A percentile compares a stretch with the other conserved stretches of the same genome.
These are phyloP conservation scores for Drosophila meridionalis DNA, from an alignment of 2,888 invertebrate genomes.

Conservation along the genomic window DNA sequence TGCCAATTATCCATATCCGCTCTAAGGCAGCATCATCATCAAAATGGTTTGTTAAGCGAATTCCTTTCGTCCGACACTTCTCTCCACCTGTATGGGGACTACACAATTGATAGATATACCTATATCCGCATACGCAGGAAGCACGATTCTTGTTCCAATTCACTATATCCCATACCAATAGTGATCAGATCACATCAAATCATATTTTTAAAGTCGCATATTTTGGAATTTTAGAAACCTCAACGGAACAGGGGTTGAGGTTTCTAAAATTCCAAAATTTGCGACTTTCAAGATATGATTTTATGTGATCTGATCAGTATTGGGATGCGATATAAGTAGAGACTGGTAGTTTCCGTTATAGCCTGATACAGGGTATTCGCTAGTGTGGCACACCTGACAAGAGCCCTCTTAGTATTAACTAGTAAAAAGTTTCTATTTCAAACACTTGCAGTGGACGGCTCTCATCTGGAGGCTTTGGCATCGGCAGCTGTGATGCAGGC, in stretches of 20 bases:
- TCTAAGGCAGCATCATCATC: constrained; percentile 32
- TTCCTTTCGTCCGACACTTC: not conserved
- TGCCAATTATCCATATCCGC: not conserved
- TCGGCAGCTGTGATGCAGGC: constrained; percentile 84
- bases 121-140: not conserved
- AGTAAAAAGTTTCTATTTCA: not conserved
- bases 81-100: not conserved
- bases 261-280: no score
- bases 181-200: not conserved
- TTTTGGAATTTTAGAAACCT: not conserved
- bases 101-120: not conserved
- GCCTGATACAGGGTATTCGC: not conserved
- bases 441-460: constrained; percentile 60
- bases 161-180: not conserved
- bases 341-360: not conserved
- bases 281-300: no score
- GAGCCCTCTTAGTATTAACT: not conserved
- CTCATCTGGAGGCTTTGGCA: constrained; percentile 82
- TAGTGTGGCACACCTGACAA: not conserved
- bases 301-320: no score
- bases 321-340: no score
- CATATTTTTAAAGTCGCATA: not conserved
- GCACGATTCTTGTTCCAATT: not conserved
- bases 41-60: constrained; percentile 52
- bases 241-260: not conserved